phyloP scores from a whole-genome alignment of 2,888 invertebrate species.

The Tachina grossa region DNA sequence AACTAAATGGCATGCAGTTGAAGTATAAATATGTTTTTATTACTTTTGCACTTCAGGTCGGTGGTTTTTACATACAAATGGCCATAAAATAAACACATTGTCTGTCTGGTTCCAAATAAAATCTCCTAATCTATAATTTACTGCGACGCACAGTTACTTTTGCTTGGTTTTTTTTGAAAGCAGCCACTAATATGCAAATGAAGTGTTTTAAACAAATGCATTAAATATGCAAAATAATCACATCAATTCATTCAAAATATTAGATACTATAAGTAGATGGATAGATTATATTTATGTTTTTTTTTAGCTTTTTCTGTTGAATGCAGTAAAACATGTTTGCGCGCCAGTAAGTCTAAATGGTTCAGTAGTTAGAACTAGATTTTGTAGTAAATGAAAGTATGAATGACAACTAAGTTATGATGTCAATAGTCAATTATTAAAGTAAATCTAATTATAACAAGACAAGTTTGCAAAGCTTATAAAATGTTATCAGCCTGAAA shows the following conservation, averaged over 20 bases:
- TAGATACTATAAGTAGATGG: not conserved
- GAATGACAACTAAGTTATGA: no score
- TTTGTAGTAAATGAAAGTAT: no score
- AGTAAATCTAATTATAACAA: no score
- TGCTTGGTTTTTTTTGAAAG: not conserved
- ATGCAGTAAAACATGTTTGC: no score
- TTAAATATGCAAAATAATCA: conserved; percentile 16
- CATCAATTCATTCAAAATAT: not conserved
- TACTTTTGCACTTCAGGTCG: not conserved
- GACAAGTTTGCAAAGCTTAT: no score
- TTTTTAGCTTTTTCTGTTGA: not conserved
- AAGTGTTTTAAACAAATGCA: conserved; percentile 39
- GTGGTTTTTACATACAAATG: conserved; percentile 8
- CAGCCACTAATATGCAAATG: conserved; percentile 43
- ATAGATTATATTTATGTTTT: no score
- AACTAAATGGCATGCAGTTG: not conserved
- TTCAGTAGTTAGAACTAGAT: no score
- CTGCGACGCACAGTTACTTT: not conserved
- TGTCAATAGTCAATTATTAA: no score
- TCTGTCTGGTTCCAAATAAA: not conserved
- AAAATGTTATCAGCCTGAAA: no score
- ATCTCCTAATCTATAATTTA: conserved; percentile 31
- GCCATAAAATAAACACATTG: conserved; percentile 31
- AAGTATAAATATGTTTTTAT: conserved; percentile 3
- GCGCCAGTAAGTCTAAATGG: no score